Conservation (phyloP, 1,140 invertebrate species). For the Adoxophyes honmai region DNA sequence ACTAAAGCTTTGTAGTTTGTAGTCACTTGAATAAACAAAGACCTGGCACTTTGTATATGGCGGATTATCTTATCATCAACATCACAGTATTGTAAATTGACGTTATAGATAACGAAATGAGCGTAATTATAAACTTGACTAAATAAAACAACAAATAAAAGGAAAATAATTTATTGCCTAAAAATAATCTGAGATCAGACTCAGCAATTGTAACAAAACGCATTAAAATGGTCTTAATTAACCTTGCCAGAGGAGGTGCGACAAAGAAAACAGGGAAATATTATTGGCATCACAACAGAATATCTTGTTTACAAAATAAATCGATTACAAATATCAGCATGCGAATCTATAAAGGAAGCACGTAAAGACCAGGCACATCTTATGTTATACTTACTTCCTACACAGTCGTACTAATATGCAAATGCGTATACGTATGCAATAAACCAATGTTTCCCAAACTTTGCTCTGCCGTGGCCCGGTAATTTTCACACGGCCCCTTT, state of each 20-base stretch:
- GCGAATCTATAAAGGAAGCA: constrained; percentile 10
- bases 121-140: neutral
- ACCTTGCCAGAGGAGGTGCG: neutral
- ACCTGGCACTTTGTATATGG: neutral
- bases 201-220: constrained; percentile 49
- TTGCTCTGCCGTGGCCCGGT: too few species aligned
- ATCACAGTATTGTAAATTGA: constrained; percentile 8
- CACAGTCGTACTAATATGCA: too few species aligned
- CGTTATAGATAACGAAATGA: constrained; percentile 11
- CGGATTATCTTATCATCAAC: constrained; percentile 5
- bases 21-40: constrained; percentile 13
- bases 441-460: too few species aligned
- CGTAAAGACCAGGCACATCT: neutral
- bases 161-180: constrained; percentile 58
- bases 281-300: too few species aligned
- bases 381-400: too few species aligned
- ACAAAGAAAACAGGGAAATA: too few species aligned
- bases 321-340: neutral
- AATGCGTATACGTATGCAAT: too few species aligned
- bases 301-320: too few species aligned
- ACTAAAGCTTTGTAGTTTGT: too few species aligned
- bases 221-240: constrained; percentile 20
- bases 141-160: constrained; percentile 26
- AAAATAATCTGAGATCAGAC: constrained; percentile 50
- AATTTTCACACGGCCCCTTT: too few species aligned